A percentile compares a stretch with the other conserved stretches of the same genome.
Conservation (phyloP, 2,888 invertebrate species). For the Acanthopleura granulata region DNA sequence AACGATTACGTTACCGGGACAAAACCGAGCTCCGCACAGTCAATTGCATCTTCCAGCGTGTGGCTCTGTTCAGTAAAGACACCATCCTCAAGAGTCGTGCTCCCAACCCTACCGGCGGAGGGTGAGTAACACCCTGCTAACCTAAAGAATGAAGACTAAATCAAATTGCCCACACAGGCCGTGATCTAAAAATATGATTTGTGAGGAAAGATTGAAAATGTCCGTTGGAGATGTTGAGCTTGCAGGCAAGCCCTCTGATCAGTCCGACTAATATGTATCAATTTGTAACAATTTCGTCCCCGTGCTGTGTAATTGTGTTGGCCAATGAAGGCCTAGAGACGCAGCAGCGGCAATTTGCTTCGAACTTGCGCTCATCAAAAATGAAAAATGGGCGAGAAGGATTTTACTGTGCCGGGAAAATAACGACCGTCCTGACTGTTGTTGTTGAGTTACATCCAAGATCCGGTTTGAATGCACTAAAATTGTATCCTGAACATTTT, state of each 20-base stretch:
- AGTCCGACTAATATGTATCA: constrained; percentile 12
- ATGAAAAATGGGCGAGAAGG: not conserved
- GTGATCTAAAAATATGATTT: constrained; percentile 8
- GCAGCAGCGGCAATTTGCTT: not conserved
- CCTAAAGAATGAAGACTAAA: no score
- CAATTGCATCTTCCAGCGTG: no score
- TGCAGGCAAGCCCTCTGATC: not conserved
- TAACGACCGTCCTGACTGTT: not conserved
- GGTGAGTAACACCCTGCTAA: no score
- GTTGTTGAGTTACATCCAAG: not conserved
- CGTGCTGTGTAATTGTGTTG: not conserved
- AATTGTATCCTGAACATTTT: not conserved
- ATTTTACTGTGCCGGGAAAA: not conserved
- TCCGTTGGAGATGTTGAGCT: not conserved
- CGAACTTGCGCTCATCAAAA: not conserved
- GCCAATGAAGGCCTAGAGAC: not conserved
- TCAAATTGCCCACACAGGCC: not conserved
- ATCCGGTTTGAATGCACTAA: not conserved
- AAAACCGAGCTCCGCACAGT: no score
- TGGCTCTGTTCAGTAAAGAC: no score
- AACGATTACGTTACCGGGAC: no score
- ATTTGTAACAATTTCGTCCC: constrained; percentile 15
- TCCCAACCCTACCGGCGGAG: no score
- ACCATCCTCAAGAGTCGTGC: no score
- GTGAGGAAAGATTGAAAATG: not conserved